A percentile compares a stretch with the other conserved stretches of the same genome.
These are phyloP conservation scores for Formica aserva DNA, from an alignment of 2,888 invertebrate genomes.

Conservation along the genomic window DNA sequence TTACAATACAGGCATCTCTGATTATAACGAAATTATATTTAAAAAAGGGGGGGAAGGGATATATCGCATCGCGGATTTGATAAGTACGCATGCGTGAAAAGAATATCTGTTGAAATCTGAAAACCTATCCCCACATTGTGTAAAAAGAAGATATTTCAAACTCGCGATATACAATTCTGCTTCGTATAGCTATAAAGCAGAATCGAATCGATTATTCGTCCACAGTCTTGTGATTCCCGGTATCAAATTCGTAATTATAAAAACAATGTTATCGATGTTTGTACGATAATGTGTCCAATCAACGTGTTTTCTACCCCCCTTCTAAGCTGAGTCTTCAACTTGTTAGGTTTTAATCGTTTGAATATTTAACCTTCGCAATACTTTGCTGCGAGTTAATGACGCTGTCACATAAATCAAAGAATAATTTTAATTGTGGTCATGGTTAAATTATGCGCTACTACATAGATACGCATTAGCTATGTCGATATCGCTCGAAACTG, in stretches of 20 bases:
- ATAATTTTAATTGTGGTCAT: constrained; percentile 73
- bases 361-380: constrained; percentile 38
- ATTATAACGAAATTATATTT: constrained; percentile 61
- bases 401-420: constrained; percentile 43
- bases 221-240: constrained; percentile 75
- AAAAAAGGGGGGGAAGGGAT: constrained; percentile 36
- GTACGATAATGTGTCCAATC: constrained; percentile 27
- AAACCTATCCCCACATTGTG: neutral
- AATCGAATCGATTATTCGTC: constrained; percentile 59
- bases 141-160: constrained; percentile 31
- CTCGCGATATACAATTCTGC: constrained; percentile 12
- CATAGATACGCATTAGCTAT: constrained; percentile 44
- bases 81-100: constrained; percentile 31
- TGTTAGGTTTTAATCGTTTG: constrained; percentile 53
- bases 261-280: constrained; percentile 36
- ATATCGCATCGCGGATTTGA: constrained; percentile 44
- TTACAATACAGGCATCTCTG: constrained; percentile 75
- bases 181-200: constrained; percentile 25
- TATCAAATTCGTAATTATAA: constrained; percentile 51
- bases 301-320: constrained; percentile 47
- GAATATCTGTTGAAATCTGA: constrained; percentile 5
- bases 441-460: constrained; percentile 67
- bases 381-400: constrained; percentile 32
- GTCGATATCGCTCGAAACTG: constrained; percentile 53
- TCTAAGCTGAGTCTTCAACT: constrained; percentile 50